phyloP scores from a whole-genome alignment of 1,140 invertebrate genomes.

The Daktulosphaira vitifoliae region DNA sequence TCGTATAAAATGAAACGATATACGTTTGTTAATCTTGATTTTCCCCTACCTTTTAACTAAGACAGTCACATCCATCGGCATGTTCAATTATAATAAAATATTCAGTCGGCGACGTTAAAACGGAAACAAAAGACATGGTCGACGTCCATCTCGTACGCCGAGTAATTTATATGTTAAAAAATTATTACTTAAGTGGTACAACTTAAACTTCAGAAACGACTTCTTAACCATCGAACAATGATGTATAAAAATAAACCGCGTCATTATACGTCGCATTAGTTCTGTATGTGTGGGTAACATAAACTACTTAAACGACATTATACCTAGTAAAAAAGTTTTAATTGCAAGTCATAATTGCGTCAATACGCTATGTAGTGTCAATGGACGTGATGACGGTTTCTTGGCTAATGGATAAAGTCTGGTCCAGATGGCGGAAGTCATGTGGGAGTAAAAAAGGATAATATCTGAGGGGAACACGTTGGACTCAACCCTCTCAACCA shows the following conservation, averaged over 20 bases:
- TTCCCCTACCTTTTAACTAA: too few relatives aligned
- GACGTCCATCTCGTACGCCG: too few relatives aligned
- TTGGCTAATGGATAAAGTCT: slow-evolving; percentile 16
- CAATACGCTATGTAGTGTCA: slow-evolving; percentile 19
- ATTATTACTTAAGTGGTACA: slow-evolving; percentile 29
- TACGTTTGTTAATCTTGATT: background rate
- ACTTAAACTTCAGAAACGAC: slow-evolving; percentile 16
- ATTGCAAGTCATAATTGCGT: slow-evolving; percentile 29
- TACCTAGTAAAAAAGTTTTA: slow-evolving; percentile 21
- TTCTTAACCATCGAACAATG: slow-evolving; percentile 31
- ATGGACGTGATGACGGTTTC: slow-evolving; percentile 29
- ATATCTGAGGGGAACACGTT: too few relatives aligned
- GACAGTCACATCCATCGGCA: background rate
- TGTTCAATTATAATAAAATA: slow-evolving; percentile 30
- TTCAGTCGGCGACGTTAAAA: slow-evolving; percentile 25
- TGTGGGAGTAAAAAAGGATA: too few relatives aligned
- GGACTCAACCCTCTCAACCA: too few relatives aligned
- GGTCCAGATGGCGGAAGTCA: slow-evolving; percentile 2
- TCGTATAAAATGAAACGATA: background rate
- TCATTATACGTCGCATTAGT: slow-evolving; percentile 13
- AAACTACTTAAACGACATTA: background rate
- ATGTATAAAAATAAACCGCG: slow-evolving; percentile 11
- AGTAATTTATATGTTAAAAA: background rate
- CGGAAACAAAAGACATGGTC: slow-evolving; percentile 28
- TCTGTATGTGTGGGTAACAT: slow-evolving; percentile 18